Evolutionary conservation across 1,140 invertebrate species (phyloP), one percentile per base, ranked within the genome.

Genomic region (Tetraneura akinire): DNA sequence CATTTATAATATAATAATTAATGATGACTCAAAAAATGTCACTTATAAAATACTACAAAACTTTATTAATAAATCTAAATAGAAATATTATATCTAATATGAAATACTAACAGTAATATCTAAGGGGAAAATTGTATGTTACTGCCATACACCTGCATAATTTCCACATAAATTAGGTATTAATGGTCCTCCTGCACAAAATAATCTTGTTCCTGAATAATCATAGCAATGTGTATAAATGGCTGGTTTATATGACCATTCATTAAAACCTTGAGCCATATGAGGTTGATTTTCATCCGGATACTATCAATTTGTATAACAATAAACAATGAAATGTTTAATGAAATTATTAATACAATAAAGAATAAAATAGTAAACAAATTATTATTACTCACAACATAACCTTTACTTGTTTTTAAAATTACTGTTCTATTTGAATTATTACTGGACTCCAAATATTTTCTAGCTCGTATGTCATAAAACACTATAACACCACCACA

Each of bases 151-250:
- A 78, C 90, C 91, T 82, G 91, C 90, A 85, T 93, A 93, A 87
- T 95, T 96, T 70, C 96, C 96, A 83, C 93, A 93, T 16, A 97
- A 86, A 81, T 93, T 94, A 49, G 94, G 93, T 5, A 95, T 93
- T 57, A 98, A 87, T 6, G 96, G 96, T 0, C 96, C 96, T 29
- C 96, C 96, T 55, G 96, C 96, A 0, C 95, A 92, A 88, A 98
- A 98, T 8, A 98, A 87, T 80, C 95, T 87, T 10, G 95, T 97
- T 29, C 95, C 95, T 71, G 92, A 94, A 82, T 91, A 90, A 86
- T 98, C 96, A 85, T 97, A 98, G 86, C 94, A 96, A 85, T 98
- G 96, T 1, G 96, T 97, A 85, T 98, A 98, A 84, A 98, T 96
- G 16, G 96, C 96, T 62, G 96, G 94, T 23, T 93, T 92, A 85